These are phyloP conservation scores for Palythoa heliodiscus DNA, from an alignment of 92 coral and sea anemone species.

Conservation along the genomic window DNA sequence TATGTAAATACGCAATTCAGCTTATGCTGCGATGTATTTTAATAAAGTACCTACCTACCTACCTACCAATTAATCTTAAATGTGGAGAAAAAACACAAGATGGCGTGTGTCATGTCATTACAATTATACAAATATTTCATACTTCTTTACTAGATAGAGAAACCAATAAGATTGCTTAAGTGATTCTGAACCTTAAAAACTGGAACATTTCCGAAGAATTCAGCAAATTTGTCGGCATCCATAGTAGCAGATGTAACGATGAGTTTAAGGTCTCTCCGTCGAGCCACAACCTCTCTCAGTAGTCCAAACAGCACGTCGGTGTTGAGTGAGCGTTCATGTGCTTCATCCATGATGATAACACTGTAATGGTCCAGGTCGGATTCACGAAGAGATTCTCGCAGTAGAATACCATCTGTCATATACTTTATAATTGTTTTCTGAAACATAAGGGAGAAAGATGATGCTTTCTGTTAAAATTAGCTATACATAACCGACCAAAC, in stretches of 20 bases:
- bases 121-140: too few relatives aligned
- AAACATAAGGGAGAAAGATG: background rate
- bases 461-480: too few relatives aligned
- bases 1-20: too few relatives aligned
- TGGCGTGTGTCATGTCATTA: too few relatives aligned
- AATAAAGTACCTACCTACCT: too few relatives aligned
- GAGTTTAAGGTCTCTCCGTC: constrained; percentile 79
- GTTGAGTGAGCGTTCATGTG: constrained; percentile 97
- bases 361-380: constrained; percentile 97
- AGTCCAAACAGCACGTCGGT: constrained; percentile 97
- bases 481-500: too few relatives aligned
- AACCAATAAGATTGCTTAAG: background rate
- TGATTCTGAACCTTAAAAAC: constrained; percentile 75
- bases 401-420: constrained; percentile 99
- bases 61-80: too few relatives aligned
- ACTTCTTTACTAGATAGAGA: too few relatives aligned
- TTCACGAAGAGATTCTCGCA: constrained; percentile 94
- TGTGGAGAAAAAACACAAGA: too few relatives aligned
- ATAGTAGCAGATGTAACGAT: constrained; percentile 97
- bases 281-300: constrained; percentile 80
- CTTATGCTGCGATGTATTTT: too few relatives aligned
- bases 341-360: constrained; percentile 97
- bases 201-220: constrained; percentile 96
- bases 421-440: constrained; percentile 94
- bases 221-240: constrained; percentile 99